A percentile compares a stretch with the other conserved stretches of the same genome.
These are phyloP conservation scores for Cichlasoma orientale DNA, from an alignment of 2,797 vertebrate species.

Conservation along the genomic window DNA sequence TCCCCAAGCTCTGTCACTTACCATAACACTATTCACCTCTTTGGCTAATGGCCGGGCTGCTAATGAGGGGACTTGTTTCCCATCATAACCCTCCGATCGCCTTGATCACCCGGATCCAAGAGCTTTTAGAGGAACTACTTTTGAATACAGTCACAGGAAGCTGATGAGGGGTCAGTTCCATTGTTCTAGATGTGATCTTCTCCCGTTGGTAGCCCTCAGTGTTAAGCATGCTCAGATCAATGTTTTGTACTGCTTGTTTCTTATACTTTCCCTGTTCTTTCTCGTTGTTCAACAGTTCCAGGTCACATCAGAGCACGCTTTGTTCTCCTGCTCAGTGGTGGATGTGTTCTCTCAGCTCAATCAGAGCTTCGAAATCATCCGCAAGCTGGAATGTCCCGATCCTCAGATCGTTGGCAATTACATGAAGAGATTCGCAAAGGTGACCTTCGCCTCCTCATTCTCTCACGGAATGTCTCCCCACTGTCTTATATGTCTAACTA, in stretches of 20 bases:
- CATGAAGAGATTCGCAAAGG: slow-evolving; percentile 98
- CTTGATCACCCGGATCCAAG: slow-evolving; percentile 12
- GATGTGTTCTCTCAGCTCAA: slow-evolving; percentile 98
- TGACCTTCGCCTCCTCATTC: slow-evolving; percentile 52
- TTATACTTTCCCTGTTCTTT: slow-evolving; percentile 16
- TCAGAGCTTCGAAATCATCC: slow-evolving; percentile 98
- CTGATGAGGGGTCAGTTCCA: not conserved
- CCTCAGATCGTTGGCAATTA: slow-evolving; percentile 97
- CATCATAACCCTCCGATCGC: slow-evolving; percentile 48
- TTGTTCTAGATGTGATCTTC: slow-evolving; percentile 7
- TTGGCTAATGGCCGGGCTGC: slow-evolving; percentile 46
- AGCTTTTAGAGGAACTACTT: slow-evolving; percentile 2
- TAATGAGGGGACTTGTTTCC: slow-evolving; percentile 51
- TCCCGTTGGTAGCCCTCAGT: not conserved
- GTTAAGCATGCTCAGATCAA: not conserved
- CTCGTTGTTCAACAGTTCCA: slow-evolving; percentile 85
- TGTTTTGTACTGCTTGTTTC: slow-evolving; percentile 13
- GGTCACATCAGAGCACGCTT: slow-evolving; percentile 93
- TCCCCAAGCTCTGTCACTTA: slow-evolving; percentile 35
- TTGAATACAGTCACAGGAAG: slow-evolving; percentile 11
- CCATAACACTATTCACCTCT: slow-evolving; percentile 29
- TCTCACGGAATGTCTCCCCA: not conserved
- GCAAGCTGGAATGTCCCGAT: slow-evolving; percentile 95
- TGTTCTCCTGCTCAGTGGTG: slow-evolving; percentile 97
- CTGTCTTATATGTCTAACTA: not conserved